Evolutionary conservation across 2,888 invertebrate genomes (phyloP), one percentile per base, ranked within the genome.

Genomic region (Eupithecia vulgata): DNA sequence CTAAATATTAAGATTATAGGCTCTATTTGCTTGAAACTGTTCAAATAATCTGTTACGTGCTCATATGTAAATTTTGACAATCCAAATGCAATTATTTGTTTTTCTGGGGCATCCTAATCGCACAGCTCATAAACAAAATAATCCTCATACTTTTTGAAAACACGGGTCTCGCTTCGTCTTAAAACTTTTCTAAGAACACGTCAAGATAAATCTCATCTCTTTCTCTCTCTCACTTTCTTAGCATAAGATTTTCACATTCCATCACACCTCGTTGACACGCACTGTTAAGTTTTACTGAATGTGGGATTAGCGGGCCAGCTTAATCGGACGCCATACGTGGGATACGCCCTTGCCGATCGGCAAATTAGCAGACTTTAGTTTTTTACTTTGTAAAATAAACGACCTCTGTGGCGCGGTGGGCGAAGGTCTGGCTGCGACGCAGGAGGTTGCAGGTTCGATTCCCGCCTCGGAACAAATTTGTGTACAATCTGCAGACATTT

Each of bases 221-320:
- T 1, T 17, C 17, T 15, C 30, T 30, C 30, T 30, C 2, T 30
- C 30, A 3, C 2, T 42, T 15, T 42, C 45, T 45, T 17, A 17
- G 48, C n/a, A 48, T n/a, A n/a, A 48, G n/a, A n/a, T 45, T n/a
- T n/a, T 48, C 48, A 48, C n/a, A 48, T 48, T 48, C n/a, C 2
- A 48, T n/a, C 17, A 48, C n/a, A n/a, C n/a, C n/a, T n/a, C 48
- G 48, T 48, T 48, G 48, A n/a, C n/a, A 48, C n/a, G 48, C n/a
- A n/a, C n/a, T n/a, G n/a, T 8, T 15, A 3, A 6, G 8, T n/a
- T 8, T 45, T 30, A 30, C 30, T 30, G 30, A 45, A 6, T 42
- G 15, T 15, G 45, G 45, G 48, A 0, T 48, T 21, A n/a, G 52
- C 48, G 10, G n/a, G 52, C 4, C 21, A 52, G 52, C n/a, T 21